phyloP scores from a whole-genome alignment of 2,888 invertebrate genomes.

The Ectropis crepuscularia region DNA sequence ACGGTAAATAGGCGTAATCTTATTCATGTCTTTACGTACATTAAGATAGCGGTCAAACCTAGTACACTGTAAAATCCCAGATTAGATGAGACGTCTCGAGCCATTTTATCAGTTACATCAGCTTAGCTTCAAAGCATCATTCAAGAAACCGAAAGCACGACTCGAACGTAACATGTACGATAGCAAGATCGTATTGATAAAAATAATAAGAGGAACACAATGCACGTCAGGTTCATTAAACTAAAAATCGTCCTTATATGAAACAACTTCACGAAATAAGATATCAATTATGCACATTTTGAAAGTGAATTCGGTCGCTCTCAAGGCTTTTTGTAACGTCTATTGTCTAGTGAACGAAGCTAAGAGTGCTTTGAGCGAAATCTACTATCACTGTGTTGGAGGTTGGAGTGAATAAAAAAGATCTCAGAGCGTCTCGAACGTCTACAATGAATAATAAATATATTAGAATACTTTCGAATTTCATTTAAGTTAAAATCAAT shows the following conservation, averaged over 20 bases:
- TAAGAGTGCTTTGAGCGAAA: conserved; percentile 11
- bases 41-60: no score
- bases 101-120: conserved; percentile 16
- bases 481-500: no score
- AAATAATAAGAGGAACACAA: conserved; percentile 46
- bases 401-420: not conserved
- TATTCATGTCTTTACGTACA: no score
- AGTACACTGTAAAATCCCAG: no score
- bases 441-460: not conserved
- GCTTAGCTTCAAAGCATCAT: conserved; percentile 15
- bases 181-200: conserved; percentile 43
- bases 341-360: conserved; percentile 33
- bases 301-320: conserved; percentile 40
- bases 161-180: conserved; percentile 23
- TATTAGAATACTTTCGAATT: no score
- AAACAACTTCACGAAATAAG: conserved; percentile 25
- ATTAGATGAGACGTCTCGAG: conserved; percentile 5
- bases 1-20: no score
- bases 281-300: conserved; percentile 36
- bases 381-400: not conserved
- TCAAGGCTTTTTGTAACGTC: conserved; percentile 37
- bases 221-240: conserved; percentile 34
- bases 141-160: conserved; percentile 31
- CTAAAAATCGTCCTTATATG: conserved; percentile 27
- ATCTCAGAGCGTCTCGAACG: not conserved